These are phyloP conservation scores for Nasonia vitripennis DNA, from an alignment of 1,140 invertebrate genomes.

Conservation along the genomic window DNA sequence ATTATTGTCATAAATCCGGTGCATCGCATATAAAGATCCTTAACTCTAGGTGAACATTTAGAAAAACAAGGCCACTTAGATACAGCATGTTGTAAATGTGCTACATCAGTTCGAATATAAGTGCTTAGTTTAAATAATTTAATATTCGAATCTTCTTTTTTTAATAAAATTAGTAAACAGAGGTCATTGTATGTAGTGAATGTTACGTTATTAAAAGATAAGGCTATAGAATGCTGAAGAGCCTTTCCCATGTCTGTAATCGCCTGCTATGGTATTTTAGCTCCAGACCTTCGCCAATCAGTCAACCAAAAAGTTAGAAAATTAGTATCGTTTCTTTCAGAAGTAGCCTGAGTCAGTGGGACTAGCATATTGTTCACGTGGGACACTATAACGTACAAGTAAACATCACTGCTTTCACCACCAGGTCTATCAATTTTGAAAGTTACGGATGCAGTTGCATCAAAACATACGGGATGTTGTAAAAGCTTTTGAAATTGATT, in stretches of 20 bases:
- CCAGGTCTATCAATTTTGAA: neutral
- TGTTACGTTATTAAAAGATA: conserved; percentile 1
- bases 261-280: neutral
- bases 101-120: neutral
- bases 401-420: neutral
- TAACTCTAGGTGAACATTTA: neutral
- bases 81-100: neutral
- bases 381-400: neutral
- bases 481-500: neutral
- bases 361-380: neutral
- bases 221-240: neutral
- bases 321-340: conserved; percentile 5
- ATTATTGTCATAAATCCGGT: neutral
- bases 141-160: neutral
- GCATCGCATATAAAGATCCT: neutral
- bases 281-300: neutral
- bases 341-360: neutral
- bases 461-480: neutral
- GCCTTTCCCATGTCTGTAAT: neutral
- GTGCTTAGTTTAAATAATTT: neutral
- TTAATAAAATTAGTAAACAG: conserved; percentile 16
- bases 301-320: neutral
- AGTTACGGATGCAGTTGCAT: conserved; percentile 6
- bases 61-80: neutral
- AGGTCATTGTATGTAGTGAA: neutral